Conservation (phyloP, 2,113 vertebrate genomes). For the Atrichornis clamosus region DNA sequence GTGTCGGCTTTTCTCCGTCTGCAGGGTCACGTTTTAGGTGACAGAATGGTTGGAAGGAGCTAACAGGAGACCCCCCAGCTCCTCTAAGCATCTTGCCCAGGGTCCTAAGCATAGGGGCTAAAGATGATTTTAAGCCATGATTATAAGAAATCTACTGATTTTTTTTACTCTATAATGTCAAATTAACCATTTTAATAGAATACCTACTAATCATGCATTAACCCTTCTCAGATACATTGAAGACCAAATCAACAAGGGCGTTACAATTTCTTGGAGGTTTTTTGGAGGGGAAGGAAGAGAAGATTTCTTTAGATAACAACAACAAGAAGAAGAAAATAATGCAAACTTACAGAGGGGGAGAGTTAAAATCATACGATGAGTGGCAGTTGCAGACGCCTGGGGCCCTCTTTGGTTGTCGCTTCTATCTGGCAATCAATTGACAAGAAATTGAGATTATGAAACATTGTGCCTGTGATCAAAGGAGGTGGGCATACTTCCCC, state of each 20-base stretch:
- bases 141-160: slow-evolving; percentile 52
- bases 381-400: slow-evolving; percentile 66
- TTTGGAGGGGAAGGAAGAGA: not conserved
- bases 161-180: slow-evolving; percentile 34
- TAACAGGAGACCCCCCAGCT: not conserved
- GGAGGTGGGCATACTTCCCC: slow-evolving; percentile 41
- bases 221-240: slow-evolving; percentile 9
- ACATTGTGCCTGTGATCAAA: slow-evolving; percentile 40
- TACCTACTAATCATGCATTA: slow-evolving; percentile 61
- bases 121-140: slow-evolving; percentile 18
- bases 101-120: not conserved
- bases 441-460: slow-evolving; percentile 74
- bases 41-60: not conserved
- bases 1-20: not conserved
- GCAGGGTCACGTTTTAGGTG: not conserved
- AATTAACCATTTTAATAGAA: slow-evolving; percentile 50
- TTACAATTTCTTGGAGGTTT: not conserved
- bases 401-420: slow-evolving; percentile 72
- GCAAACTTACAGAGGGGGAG: slow-evolving; percentile 71
- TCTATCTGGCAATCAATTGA: slow-evolving; percentile 75
- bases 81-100: not conserved
- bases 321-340: slow-evolving; percentile 55
- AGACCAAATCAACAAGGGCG: not conserved
- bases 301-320: slow-evolving; percentile 38
- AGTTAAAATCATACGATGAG: slow-evolving; percentile 72